Evolutionary conservation across 2,797 vertebrate genomes (phyloP), one percentile per base, ranked within the genome.

Genomic region (Salarias fasciatus): DNA sequence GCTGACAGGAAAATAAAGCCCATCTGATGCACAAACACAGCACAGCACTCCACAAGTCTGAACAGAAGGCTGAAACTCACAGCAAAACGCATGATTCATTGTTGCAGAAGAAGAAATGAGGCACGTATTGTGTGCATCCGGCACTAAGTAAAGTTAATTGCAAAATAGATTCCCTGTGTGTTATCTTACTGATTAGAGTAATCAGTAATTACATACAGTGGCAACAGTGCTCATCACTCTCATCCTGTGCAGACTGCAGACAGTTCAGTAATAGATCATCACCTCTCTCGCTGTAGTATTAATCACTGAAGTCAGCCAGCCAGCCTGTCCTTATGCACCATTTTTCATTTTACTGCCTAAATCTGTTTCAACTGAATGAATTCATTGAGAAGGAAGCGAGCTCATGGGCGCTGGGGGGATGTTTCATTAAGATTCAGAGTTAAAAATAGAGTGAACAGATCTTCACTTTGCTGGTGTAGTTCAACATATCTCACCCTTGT

Each of bases 391-490:
- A 14, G 42, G 4, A 12, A 10, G 42, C 41, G 62, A 64, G 76
- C 73, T 85, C 61, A 56, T 42, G 63, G 79, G 66, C 33, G 45
- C 62, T 53, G 12, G 64, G 73, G 67, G 82, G 67, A 65, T 80
- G 75, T 87, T 83, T 89, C 80, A 88, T 89, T 88, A 86, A 82
- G 68, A 90, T 89, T 86, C 86, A 24, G 77, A 64, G 80, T 83
- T 89, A 90, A 87, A 90, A 87, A 91, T 87, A 90, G 87, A 67
- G 8, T 3, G 46, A 80, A 68, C 62, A 73, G 63, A 75, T 82
- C 63, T 74, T 83, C 72, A 55, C 55, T 79, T 75, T 58, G 78
- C 80, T 65, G 50, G 30, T 68, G 47, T 72, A 55, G 61, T 82
- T 84, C 67, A 71, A 69, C 81, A 72, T 60, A 70, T 77, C 47